Base-by-base conservation (phyloP, 2,797 vertebrate species). In the Pseudocheirus occidentalis region DNA sequence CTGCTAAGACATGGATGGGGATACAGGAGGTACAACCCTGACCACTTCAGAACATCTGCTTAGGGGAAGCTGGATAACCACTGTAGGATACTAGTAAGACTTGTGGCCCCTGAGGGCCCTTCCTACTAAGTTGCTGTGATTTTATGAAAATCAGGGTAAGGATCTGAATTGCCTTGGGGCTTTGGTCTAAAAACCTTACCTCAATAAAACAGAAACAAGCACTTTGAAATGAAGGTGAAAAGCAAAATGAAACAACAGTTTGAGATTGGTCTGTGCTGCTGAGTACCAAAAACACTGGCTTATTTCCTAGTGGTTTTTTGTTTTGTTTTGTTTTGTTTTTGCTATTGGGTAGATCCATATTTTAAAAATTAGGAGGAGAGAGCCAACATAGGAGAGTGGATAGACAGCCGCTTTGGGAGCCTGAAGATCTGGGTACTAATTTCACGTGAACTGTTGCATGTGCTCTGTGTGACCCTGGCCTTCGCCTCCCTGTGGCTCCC, bases 141-240 rank as follows among this genome's bases (percentile, higher is more conserved):
- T 50, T 87, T 87, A 50, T 87, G 73, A 46, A 87, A 87, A 21
- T 46, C 18, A 24, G 40, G 73, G 2, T 50, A 50, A 87, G 24
- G 40, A 46, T 87, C 21, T 87, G 18, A 40, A 40, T 73, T 73
- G 5, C 62, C 46, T 57, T 46, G 52, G 81, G 31, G 28, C 11
- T 93, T 93, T 50, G 18, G 21, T 89, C 40, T 94, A 81, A 31
- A 94, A 94, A 54, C 52, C 21, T 28, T 7, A 18, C 14, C 53
- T 46, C 0, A 3, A 52, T 54, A 40, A 56, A 14, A 7, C 89
- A 66, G 21, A 90, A 53, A 92, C 89, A 54, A 90, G 57, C 55
- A 11, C 93, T 93, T 87, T 91, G 53, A 95, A 96, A 95, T 57
- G 90, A 81, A 91, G 4, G 56, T n/a, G 3, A 87, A 73, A 90